phyloP scores from a whole-genome alignment of 2,797 vertebrate genomes.

The Rhinatrema bivittatum region DNA sequence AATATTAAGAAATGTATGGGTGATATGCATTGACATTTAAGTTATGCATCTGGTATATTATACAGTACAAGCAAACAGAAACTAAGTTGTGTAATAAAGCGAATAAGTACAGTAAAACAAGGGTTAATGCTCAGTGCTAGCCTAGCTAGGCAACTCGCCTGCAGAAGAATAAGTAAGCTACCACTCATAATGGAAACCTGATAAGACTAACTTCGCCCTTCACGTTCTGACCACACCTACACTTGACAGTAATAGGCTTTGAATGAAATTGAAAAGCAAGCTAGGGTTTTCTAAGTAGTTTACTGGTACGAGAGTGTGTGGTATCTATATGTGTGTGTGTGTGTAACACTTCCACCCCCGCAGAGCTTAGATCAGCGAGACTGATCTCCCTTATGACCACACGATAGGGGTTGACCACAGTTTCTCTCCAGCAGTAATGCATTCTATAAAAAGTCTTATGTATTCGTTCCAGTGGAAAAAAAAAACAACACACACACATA shows the following conservation, averaged over 20 bases:
- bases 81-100: not conserved
- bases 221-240: not conserved
- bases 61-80: too few species aligned
- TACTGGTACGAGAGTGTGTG: not conserved
- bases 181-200: slow-evolving; percentile 7
- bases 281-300: slow-evolving; percentile 2
- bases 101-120: not conserved
- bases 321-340: not conserved
- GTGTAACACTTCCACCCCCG: not conserved
- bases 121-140: not conserved
- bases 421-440: not conserved
- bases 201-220: rapidly evolving
- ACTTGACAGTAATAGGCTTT: slow-evolving; percentile 1
- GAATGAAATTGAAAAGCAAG: slow-evolving; percentile 7
- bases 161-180: slow-evolving; percentile 10
- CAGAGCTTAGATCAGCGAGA: not conserved
- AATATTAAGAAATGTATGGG: too few species aligned
- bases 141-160: not conserved
- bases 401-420: not conserved
- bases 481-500: too few species aligned
- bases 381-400: not conserved
- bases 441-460: not conserved
- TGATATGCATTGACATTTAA: too few species aligned
- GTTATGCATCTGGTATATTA: too few species aligned
- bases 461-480: not conserved